Base-by-base conservation (phyloP, 2,113 vertebrate species). In the Ascaphus truei region DNA sequence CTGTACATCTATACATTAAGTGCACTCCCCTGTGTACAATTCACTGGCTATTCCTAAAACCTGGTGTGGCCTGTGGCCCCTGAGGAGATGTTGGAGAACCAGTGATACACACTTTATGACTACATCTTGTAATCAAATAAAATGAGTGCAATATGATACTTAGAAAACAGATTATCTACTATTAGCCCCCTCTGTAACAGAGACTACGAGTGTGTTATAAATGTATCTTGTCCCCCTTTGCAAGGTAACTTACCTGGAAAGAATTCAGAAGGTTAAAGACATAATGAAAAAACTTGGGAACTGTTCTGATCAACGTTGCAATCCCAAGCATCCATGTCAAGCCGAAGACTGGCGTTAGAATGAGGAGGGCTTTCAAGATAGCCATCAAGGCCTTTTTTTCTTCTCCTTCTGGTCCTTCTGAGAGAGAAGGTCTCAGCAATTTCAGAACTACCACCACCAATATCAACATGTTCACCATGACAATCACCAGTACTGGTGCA, bases 251-350 rank as follows among this genome's bases (percentile, higher is more conserved):
- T 68, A 94, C 92, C 90, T 94, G 92, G 25, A 86, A 75, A 18
- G 81, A 76, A 61, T 90, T 93, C 71, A 92, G 88, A 41, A 91
- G 3, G n/a, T 83, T 63, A 58, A 93, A 93, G 23, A 81, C 0
- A 56, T 85, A 77, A 25, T 89, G 77, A 62, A 86, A 64, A 62
- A 77, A 77, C 0, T 0, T 0, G 0, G 81, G 79, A 5, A 3
- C 1, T 2, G 80, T 71, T 0, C 60, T 12, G 0, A 59, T 3
- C 76, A 91, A 72, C 12, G 84, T 86, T 72, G 81, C 82, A 27
- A 92, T 74, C 59, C 91, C 90, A 37, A 94, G 74, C 45, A 73
- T 75, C 92, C 92, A 93, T 3, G 91, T 93, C 27, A 92, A 75
- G 30, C 91, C 88, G 25, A 93, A 92, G 68, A 92, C 67, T 4